Base-by-base conservation (phyloP, 2,888 invertebrate genomes). In the Drosophila nigritarsus region DNA sequence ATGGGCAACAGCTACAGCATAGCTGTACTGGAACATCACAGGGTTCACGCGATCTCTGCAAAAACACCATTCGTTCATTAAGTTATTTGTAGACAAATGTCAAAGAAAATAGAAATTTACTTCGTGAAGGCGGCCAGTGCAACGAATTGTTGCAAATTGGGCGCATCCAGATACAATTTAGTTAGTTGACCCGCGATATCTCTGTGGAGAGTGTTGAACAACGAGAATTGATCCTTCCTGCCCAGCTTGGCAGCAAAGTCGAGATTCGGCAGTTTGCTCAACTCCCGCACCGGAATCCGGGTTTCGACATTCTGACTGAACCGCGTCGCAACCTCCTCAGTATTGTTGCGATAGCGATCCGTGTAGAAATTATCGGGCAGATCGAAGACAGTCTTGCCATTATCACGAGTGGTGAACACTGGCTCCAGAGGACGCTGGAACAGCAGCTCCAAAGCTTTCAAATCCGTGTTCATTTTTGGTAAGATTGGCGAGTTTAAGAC, bases 11-110 rank as follows among this genome's bases (percentile, higher is more conserved):
- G 96, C 96, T 9, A 97, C 96, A 0, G 97, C 95, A 48, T 95
- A 94, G 50, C 96, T 95, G 91, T 97, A 97, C 92, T 97, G 96
- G 93, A 96, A 98, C 77, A 98, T 92, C 79, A 96, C 95, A 0
- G 97, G 96, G 92, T 98, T 98, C 13, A 97, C 93, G 45, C 96
- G 95, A 80, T 96, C 96, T 68, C 97, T 95, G 51, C 1, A 32
- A 34, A 15, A 24, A 27, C 6, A 11, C 34, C 5, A 49, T 7
- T 18, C 0, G 1, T 0, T 0, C 13, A 13, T 34, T 27, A 2
- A 49, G 8, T 6, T 27, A n/a, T 3, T 3, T 9, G 15, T 15
- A 8, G 9, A 9, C 1, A 13, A 29, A 42, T 24, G 7, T 6
- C 13, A 15, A 5, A 38, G 11, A 13, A 3, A 0, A 42, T n/a